phyloP scores from a whole-genome alignment of 2,888 invertebrate genomes.

The Brachypterus glaber region DNA sequence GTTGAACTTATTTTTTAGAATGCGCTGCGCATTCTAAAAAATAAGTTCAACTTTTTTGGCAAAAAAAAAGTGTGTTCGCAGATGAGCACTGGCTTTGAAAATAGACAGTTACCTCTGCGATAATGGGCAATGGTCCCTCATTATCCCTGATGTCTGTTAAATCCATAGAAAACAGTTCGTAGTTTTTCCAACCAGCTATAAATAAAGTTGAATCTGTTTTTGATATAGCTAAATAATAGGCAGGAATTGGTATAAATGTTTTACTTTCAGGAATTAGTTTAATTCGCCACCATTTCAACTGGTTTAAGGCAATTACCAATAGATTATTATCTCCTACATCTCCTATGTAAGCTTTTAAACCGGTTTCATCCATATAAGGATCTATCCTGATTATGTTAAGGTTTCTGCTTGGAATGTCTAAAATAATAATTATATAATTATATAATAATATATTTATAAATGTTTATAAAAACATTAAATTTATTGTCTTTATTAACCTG shows the following conservation, averaged over 20 bases:
- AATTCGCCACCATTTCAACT: slow-evolving; percentile 34
- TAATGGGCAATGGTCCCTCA: slow-evolving; percentile 16
- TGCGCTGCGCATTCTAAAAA: no score
- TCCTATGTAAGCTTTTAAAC: slow-evolving; percentile 37
- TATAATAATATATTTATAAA: no score
- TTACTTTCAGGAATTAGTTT: slow-evolving; percentile 22
- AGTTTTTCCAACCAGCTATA: slow-evolving; percentile 29
- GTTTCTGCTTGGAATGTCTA: slow-evolving; percentile 24
- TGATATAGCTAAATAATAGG: slow-evolving; percentile 35
- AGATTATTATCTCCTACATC: slow-evolving; percentile 30
- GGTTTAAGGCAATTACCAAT: slow-evolving; percentile 29
- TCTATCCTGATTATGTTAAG: slow-evolving; percentile 35
- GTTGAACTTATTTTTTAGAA: no score
- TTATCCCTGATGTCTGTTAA: slow-evolving; percentile 22
- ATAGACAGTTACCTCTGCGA: slow-evolving; percentile 10
- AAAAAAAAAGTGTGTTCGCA: no score
- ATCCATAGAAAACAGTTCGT: slow-evolving; percentile 33
- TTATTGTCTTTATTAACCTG: no score
- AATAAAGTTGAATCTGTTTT: slow-evolving; percentile 32
- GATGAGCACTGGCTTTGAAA: no score
- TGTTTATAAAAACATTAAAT: no score
- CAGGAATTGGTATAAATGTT: slow-evolving; percentile 22
- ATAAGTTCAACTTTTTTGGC: no score
- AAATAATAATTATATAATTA: neutral
- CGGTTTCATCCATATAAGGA: slow-evolving; percentile 18